Conservation (phyloP, 2,797 vertebrate genomes). For the Phrynocephalus forsythii region DNA sequence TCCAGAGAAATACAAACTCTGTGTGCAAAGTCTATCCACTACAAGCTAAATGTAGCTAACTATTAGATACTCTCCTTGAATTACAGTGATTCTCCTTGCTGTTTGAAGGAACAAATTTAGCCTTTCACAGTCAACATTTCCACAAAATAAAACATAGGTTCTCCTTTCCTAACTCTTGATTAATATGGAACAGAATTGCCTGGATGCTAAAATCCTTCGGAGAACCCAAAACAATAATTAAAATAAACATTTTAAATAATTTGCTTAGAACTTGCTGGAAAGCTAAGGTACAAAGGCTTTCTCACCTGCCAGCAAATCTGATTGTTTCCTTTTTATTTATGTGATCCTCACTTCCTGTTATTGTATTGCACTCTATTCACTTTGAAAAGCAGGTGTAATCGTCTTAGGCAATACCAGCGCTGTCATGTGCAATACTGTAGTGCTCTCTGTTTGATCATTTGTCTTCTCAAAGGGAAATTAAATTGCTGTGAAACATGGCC, state of each 20-base stretch:
- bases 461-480: constrained; percentile 52
- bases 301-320: background rate
- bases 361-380: background rate
- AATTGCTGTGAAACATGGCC: constrained; percentile 27
- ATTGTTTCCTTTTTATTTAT: constrained; percentile 17
- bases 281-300: background rate
- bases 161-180: background rate
- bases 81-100: background rate
- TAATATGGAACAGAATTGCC: background rate
- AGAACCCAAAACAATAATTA: background rate
- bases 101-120: background rate
- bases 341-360: background rate
- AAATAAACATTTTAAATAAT: background rate
- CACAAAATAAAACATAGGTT: background rate
- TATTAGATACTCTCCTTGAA: background rate
- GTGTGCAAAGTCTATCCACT: background rate
- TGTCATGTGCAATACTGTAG: constrained; percentile 32
- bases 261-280: background rate
- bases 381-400: background rate
- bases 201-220: background rate
- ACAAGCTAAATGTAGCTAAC: too few relatives aligned
- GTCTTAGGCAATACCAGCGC: constrained; percentile 23
- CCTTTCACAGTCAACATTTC: background rate
- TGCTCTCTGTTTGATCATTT: constrained; percentile 28
- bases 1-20: background rate